Percentiles rank a stretch among this genome's conserved stretches.
Evolutionary conservation across 2,113 vertebrate genomes (phyloP).

Genomic region (Eulemur rufifrons): DNA sequence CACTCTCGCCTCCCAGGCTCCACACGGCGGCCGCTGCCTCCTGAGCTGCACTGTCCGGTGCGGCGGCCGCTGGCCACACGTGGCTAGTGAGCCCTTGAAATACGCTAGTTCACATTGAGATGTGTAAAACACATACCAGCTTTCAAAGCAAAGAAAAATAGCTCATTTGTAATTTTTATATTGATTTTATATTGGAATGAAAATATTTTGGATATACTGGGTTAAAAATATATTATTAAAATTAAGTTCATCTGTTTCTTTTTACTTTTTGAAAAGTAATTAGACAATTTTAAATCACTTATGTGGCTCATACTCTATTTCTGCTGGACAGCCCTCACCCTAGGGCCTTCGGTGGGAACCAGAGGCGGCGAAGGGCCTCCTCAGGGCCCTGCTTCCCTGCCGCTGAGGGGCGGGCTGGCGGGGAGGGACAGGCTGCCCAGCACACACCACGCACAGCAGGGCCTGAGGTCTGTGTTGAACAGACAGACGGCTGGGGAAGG

Average conservation of each 20-base stretch:
- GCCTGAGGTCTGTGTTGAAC: too few species aligned
- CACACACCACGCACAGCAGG: background rate
- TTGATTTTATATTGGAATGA: constrained; percentile 17
- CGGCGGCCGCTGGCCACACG: background rate
- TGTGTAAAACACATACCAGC: background rate
- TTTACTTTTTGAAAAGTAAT: background rate
- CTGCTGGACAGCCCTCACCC: background rate
- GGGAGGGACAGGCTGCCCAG: background rate
- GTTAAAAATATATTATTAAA: constrained; percentile 22
- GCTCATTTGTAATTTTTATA: background rate
- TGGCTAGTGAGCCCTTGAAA: background rate
- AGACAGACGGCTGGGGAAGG: background rate
- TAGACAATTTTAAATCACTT: background rate
- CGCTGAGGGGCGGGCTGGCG: background rate
- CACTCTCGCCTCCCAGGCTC: background rate
- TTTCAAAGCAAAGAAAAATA: constrained; percentile 21
- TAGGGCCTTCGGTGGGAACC: background rate
- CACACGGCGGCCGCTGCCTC: background rate
- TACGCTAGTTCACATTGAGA: background rate
- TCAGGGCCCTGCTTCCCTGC: background rate
- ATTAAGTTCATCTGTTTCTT: background rate
- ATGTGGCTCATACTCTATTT: background rate
- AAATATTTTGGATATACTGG: background rate
- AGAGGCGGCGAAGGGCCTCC: background rate
- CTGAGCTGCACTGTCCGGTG: background rate